These are phyloP conservation scores for Neogobius melanostomus DNA, from an alignment of 2,113 vertebrate genomes.

Conservation along the genomic window DNA sequence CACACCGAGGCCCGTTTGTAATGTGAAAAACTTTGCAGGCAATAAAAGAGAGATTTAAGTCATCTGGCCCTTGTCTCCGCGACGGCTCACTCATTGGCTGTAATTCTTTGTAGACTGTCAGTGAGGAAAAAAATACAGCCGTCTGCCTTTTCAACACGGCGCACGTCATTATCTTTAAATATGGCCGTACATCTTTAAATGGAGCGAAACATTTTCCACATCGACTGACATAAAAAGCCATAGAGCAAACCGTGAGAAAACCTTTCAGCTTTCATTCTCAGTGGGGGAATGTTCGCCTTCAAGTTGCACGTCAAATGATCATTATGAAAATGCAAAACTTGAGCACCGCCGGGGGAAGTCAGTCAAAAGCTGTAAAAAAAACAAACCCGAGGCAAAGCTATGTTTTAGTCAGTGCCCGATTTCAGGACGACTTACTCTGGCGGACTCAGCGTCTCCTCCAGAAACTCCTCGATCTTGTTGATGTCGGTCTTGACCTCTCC, in stretches of 20 bases:
- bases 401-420: too few relatives aligned
- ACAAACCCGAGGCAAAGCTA: too few relatives aligned
- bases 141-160: neutral
- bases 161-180: neutral
- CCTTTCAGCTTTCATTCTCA: slow-evolving; percentile 18
- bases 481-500: slow-evolving; percentile 97
- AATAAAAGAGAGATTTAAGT: slow-evolving; percentile 59
- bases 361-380: too few relatives aligned
- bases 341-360: too few relatives aligned
- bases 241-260: slow-evolving; percentile 35
- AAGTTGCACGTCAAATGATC: too few relatives aligned
- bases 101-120: slow-evolving; percentile 10
- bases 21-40: slow-evolving; percentile 63
- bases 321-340: too few relatives aligned
- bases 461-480: slow-evolving; percentile 98
- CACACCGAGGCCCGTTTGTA: slow-evolving; percentile 54
- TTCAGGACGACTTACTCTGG: slow-evolving; percentile 82
- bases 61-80: slow-evolving; percentile 49
- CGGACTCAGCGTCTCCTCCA: slow-evolving; percentile 88
- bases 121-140: slow-evolving; percentile 13
- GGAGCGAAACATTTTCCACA: neutral
- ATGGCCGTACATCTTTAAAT: neutral
- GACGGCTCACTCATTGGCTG: slow-evolving; percentile 20
- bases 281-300: too few relatives aligned
- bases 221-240: neutral